These are phyloP conservation scores for Prunella himalayana DNA, from an alignment of 2,113 vertebrate species.

Conservation along the genomic window DNA sequence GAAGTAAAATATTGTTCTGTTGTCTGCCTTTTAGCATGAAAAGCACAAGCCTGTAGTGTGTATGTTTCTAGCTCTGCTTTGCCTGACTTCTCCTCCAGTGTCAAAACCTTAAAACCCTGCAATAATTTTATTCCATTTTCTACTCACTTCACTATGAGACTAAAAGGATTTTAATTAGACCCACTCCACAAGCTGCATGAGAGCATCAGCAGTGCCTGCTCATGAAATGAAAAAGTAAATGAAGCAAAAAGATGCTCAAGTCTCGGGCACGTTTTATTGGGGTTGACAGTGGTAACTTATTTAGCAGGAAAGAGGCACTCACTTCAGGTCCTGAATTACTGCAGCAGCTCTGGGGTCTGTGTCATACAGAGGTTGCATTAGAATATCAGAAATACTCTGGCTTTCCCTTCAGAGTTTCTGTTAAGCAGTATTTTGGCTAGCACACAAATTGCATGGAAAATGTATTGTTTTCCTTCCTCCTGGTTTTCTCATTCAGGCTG, in stretches of 20 bases:
- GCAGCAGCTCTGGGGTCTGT: neutral
- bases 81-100: neutral
- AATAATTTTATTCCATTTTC: neutral
- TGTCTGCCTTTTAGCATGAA: neutral
- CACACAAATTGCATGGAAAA: neutral
- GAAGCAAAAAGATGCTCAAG: neutral
- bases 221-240: neutral
- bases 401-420: neutral
- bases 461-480: neutral
- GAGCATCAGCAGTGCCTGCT: neutral
- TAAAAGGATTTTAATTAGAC: slow-evolving; percentile 22
- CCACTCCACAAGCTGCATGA: neutral
- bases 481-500: neutral
- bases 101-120: neutral
- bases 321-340: neutral
- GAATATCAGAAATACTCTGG: neutral
- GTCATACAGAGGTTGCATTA: neutral
- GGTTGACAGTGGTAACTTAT: neutral
- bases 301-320: neutral
- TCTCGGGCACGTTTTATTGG: neutral
- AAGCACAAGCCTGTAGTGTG: neutral
- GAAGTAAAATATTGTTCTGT: neutral
- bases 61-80: neutral
- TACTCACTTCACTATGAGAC: neutral
- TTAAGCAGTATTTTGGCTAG: neutral